Conservation (phyloP, 2,888 invertebrate genomes). For the Dilophus febrilis region DNA sequence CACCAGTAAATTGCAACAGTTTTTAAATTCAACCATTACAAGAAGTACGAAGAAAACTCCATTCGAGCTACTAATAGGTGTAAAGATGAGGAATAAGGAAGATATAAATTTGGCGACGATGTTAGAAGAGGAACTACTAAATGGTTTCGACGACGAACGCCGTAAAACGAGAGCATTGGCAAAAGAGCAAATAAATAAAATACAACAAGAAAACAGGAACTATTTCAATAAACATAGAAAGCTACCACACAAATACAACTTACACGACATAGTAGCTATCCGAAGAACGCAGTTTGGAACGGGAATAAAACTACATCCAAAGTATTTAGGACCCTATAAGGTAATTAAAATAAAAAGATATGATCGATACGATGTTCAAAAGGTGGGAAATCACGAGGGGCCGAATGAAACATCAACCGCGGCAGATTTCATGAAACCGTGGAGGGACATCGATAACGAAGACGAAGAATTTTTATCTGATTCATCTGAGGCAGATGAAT, state of each 20-base stretch:
- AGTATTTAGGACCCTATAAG: slow-evolving; percentile 22
- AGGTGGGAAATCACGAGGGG: too few species aligned
- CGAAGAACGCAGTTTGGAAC: slow-evolving; percentile 21
- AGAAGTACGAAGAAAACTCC: slow-evolving; percentile 11
- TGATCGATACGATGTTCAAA: slow-evolving; percentile 20
- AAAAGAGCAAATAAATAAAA: slow-evolving; percentile 7
- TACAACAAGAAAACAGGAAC: slow-evolving; percentile 10
- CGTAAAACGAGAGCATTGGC: slow-evolving; percentile 6
- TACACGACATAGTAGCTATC: slow-evolving; percentile 14
- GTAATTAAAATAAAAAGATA: slow-evolving; percentile 15
- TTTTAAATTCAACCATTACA: slow-evolving; percentile 13
- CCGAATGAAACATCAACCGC: too few species aligned
- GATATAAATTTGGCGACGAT: slow-evolving; percentile 8
- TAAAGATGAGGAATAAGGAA: slow-evolving; percentile 13
- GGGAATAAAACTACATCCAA: slow-evolving; percentile 19
- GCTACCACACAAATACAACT: slow-evolving; percentile 7
- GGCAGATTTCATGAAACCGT: too few species aligned
- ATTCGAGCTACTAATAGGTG: slow-evolving; percentile 15
- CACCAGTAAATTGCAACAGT: slow-evolving; percentile 11
- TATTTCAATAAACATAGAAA: slow-evolving; percentile 8
- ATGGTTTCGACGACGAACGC: slow-evolving; percentile 6
- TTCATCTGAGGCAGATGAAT: too few species aligned
- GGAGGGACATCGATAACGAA: too few species aligned
- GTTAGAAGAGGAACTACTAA: slow-evolving; percentile 7
- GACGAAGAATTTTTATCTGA: too few species aligned